Evolutionary conservation across 2,113 vertebrate genomes (phyloP), one percentile per base, ranked within the genome.

Genomic region (Lasiurus cinereus): DNA sequence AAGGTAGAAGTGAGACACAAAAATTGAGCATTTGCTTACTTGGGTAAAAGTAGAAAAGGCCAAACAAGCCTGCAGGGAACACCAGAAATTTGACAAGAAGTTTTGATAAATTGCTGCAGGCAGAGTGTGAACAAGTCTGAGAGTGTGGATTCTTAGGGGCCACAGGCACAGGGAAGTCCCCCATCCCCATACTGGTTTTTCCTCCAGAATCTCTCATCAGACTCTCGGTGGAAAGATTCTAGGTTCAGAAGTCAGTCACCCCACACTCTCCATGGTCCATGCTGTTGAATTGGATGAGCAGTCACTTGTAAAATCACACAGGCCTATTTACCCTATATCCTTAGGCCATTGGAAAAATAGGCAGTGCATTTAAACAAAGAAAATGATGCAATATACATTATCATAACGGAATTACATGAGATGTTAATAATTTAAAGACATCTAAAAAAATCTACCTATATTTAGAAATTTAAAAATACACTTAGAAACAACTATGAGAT

Each of bases 371-470:
- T 56, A 83, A 76, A 36, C 19, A 6, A 36, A 76, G 13, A 83
- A 2, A 78, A 39, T 62, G 36, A 33, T 14, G 59, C 8, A 84
- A 84, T 59, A 27, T n/a, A 8, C 11, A 50, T 70, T 72, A 9
- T 89, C n/a, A n/a, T 36, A 31, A 36, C 5, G 10, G 2, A 56
- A 79, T 52, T 52, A 36, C 66, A 12, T 62, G 31, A 78, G 27
- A 64, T 1, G 14, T 21, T 21, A 64, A 39, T 72, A 79, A 77
- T 10, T 46, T 48, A 59, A 72, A 59, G 9, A 59, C 46, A 46
- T 15, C n/a, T 73, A 21, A 62, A 90, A 90, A 43, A 52, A 72
- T 67, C 29, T 79, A 27, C 24, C 50, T 70, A 43, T 79, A 79
- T 33, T 90, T 52, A 43, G 43, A 27, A 78, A 72, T 48, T 48